A percentile compares a stretch with the other conserved stretches of the same genome.
phyloP scores from a whole-genome alignment of 2,113 vertebrate genomes.

The Orthonyx spaldingii region DNA sequence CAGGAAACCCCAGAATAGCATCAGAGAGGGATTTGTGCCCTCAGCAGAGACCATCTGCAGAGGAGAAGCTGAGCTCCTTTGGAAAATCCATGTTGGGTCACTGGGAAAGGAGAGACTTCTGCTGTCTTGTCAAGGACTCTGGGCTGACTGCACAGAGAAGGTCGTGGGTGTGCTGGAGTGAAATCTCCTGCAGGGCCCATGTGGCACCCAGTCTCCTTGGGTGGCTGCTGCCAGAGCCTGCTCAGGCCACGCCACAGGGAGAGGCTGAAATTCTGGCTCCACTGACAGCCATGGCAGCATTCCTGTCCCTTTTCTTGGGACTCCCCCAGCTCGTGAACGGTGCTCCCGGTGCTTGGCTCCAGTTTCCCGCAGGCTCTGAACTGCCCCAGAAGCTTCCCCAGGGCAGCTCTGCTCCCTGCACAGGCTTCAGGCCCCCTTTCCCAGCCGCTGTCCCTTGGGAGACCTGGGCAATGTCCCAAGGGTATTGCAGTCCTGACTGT shows the following conservation, averaged over 20 bases:
- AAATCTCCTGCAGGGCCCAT: neutral
- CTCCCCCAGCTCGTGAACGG: neutral
- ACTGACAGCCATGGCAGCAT: neutral
- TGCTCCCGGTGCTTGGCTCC: neutral
- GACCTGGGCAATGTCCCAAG: neutral
- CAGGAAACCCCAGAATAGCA: conserved; percentile 15
- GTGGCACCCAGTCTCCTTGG: too few species aligned
- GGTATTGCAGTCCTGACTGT: neutral
- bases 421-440: neutral
- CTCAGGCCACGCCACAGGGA: neutral
- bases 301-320: fast-evolving
- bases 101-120: neutral
- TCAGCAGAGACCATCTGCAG: neutral
- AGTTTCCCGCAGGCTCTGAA: neutral
- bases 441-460: neutral
- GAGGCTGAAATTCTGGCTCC: neutral
- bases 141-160: neutral
- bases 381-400: neutral
- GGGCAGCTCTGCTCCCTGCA: neutral
- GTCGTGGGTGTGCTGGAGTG: fast-evolving
- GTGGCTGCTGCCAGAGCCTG: neutral
- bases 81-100: neutral
- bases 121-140: neutral
- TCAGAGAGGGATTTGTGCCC: neutral
- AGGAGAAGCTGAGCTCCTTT: neutral